phyloP scores from a whole-genome alignment of 1,140 invertebrate genomes.

The Dysdera silvatica region DNA sequence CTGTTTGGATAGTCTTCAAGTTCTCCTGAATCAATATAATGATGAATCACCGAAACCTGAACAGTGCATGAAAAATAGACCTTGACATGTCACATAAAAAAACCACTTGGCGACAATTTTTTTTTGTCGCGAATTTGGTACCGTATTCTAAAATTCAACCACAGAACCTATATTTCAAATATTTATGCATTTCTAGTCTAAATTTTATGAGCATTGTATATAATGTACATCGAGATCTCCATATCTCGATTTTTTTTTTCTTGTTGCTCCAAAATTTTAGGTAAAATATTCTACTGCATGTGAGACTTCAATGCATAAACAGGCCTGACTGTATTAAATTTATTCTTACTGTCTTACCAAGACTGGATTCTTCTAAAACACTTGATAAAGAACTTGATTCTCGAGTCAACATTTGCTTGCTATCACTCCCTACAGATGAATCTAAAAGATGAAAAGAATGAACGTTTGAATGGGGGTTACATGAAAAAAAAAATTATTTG shows the following conservation, averaged over 20 bases:
- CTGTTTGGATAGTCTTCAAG: too few relatives aligned
- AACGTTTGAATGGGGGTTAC: not conserved
- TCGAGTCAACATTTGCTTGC: slow-evolving; percentile 16
- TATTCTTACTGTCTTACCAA: slow-evolving; percentile 4
- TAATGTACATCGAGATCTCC: not conserved
- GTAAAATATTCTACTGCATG: not conserved
- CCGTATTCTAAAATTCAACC: too few relatives aligned
- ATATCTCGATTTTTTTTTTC: not conserved
- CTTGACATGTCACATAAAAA: too few relatives aligned
- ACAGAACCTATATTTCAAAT: too few relatives aligned
- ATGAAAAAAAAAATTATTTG: not conserved
- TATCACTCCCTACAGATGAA: slow-evolving; percentile 19
- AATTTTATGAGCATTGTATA: not conserved
- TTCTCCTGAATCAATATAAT: too few relatives aligned
- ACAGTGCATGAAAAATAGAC: too few relatives aligned
- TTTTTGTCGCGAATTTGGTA: too few relatives aligned
- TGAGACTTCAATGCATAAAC: not conserved
- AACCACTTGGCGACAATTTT: too few relatives aligned
- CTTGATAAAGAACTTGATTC: slow-evolving; percentile 27
- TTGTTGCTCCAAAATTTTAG: not conserved
- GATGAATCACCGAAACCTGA: too few relatives aligned
- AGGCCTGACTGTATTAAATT: not conserved
- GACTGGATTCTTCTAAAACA: slow-evolving; percentile 27
- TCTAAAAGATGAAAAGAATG: slow-evolving; percentile 1
- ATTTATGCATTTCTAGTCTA: too few relatives aligned